phyloP scores from a whole-genome alignment of 2,113 vertebrate species.

The Opisthocomus hoazin region DNA sequence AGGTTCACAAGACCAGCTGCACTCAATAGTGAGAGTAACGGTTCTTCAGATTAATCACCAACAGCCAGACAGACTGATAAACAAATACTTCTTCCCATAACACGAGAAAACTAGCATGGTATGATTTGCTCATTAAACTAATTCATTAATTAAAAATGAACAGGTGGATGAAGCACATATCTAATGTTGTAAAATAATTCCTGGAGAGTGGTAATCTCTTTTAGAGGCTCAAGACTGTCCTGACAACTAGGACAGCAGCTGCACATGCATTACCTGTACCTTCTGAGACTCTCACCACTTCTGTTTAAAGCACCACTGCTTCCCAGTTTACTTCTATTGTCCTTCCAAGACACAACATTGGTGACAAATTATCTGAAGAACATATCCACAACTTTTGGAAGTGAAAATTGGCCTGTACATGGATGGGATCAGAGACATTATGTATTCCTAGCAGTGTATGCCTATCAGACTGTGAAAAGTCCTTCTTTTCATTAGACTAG shows the following conservation, averaged over 20 bases:
- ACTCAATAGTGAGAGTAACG: background rate
- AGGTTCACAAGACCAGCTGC: background rate
- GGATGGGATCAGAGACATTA: background rate
- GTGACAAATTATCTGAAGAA: background rate
- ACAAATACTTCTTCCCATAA: background rate
- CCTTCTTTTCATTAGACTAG: background rate
- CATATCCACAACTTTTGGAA: background rate
- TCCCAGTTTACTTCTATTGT: background rate
- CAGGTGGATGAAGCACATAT: background rate
- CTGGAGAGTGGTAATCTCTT: background rate
- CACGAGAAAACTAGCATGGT: background rate
- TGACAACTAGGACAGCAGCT: background rate
- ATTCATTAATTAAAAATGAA: background rate
- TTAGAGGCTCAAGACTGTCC: background rate
- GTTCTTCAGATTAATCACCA: background rate
- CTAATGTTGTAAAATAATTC: background rate
- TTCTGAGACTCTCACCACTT: background rate
- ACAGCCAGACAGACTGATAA: background rate
- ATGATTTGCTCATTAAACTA: background rate
- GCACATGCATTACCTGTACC: background rate
- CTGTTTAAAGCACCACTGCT: background rate
- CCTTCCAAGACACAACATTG: background rate
- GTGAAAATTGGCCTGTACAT: background rate
- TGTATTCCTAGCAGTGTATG: fast-evolving
- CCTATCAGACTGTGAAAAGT: background rate